Conservation (phyloP, 2,113 vertebrate genomes). For the Pteruthius melanotis region DNA sequence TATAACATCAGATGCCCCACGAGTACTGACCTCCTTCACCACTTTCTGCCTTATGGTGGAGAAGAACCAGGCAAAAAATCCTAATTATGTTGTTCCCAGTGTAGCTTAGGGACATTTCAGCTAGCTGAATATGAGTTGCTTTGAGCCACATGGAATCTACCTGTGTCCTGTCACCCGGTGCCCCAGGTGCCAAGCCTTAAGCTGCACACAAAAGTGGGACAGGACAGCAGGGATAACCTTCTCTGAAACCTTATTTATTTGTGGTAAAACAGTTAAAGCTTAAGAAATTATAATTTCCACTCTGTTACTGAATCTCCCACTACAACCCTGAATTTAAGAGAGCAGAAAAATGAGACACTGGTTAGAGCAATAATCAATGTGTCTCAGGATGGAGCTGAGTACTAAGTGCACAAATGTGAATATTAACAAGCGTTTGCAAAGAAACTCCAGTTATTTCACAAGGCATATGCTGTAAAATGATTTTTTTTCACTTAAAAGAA, state of each 20-base stretch:
- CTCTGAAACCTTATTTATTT: neutral
- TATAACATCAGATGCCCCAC: neutral
- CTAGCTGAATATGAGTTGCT: neutral
- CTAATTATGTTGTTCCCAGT: neutral
- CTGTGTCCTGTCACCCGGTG: fast-evolving
- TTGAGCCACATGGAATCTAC: fast-evolving
- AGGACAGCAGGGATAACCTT: neutral
- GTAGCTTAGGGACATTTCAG: neutral
- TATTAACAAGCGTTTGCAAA: neutral
- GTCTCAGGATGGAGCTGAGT: neutral
- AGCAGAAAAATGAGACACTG: neutral
- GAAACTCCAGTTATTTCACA: neutral
- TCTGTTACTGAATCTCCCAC: neutral
- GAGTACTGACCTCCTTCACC: neutral
- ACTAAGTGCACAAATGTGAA: neutral
- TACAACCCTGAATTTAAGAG: neutral
- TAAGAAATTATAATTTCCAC: neutral
- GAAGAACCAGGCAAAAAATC: neutral
- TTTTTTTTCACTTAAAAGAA: neutral
- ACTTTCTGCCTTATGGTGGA: neutral
- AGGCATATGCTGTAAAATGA: neutral
- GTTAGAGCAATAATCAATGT: neutral
- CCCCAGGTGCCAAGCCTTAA: neutral
- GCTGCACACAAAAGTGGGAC: neutral
- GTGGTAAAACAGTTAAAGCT: neutral